Percentiles rank a stretch among this genome's conserved stretches.
Evolutionary conservation across 2,888 invertebrate genomes (phyloP).

Genomic region (Drosophila rubida): DNA sequence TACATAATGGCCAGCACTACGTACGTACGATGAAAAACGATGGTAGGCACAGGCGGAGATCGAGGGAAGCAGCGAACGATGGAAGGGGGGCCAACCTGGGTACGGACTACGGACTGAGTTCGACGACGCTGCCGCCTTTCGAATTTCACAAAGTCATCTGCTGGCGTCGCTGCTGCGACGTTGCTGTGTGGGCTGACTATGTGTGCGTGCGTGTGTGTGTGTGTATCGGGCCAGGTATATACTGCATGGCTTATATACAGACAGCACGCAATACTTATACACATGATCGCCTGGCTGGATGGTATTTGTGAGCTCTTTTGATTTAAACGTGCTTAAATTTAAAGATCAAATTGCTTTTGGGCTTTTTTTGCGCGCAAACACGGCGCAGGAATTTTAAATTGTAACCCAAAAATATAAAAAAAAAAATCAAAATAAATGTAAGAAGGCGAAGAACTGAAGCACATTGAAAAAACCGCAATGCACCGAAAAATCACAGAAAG

Average conservation of each 20-base stretch:
- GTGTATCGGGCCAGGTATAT: conserved; percentile 12
- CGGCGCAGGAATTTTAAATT: conserved; percentile 70
- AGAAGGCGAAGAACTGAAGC: background rate
- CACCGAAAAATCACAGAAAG: conserved; percentile 40
- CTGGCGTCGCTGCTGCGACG: conserved; percentile 55
- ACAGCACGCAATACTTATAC: conserved; percentile 54
- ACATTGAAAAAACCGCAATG: conserved; percentile 55
- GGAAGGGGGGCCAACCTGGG: conserved; percentile 5
- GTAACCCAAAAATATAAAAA: conserved; percentile 35
- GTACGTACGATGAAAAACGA: conserved; percentile 35
- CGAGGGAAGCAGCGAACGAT: background rate
- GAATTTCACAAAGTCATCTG: conserved; percentile 79
- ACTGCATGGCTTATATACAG: conserved; percentile 42
- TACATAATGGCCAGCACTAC: conserved; percentile 72
- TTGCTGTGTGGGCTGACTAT: conserved; percentile 63
- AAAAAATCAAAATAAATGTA: conserved; percentile 13
- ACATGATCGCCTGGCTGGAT: conserved; percentile 40
- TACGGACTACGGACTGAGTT: background rate
- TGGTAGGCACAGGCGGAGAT: background rate
- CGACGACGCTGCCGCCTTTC: conserved; percentile 70
- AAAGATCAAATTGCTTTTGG: conserved; percentile 74
- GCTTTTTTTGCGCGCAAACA: conserved; percentile 43
- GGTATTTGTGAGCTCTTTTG: conserved; percentile 71
- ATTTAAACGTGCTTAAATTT: conserved; percentile 80
- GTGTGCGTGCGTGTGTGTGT: conserved; percentile 36